Conservation (phyloP, 2,797 vertebrate species). For the Bovichtus variegatus region DNA sequence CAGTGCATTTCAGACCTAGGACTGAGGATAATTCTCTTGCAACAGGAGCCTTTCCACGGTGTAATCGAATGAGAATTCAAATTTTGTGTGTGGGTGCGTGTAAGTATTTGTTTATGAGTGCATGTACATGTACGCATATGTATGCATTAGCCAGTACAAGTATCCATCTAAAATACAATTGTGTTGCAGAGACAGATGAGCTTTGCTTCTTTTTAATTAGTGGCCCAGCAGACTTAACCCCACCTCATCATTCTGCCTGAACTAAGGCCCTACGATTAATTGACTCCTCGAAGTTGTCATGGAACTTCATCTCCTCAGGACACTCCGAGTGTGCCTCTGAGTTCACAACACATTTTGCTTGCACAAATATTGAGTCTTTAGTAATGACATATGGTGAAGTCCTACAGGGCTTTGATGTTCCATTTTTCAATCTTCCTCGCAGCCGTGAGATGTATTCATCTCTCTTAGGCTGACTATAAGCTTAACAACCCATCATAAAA, state of each 20-base stretch:
- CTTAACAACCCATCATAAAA: slow-evolving; percentile 67
- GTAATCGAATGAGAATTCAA: slow-evolving; percentile 49
- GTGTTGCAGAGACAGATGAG: slow-evolving; percentile 63
- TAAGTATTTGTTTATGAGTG: slow-evolving; percentile 3
- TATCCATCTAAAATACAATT: slow-evolving; percentile 60
- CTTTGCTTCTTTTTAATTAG: slow-evolving; percentile 85
- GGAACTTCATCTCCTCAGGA: slow-evolving; percentile 78
- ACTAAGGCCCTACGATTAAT: slow-evolving; percentile 79
- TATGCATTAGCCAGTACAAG: slow-evolving; percentile 28
- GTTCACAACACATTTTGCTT: slow-evolving; percentile 72
- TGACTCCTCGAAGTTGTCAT: slow-evolving; percentile 80
- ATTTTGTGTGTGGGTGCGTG: slow-evolving; percentile 13
- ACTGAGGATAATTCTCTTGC: not conserved
- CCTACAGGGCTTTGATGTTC: slow-evolving; percentile 63
- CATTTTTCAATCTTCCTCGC: slow-evolving; percentile 57
- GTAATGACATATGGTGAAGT: slow-evolving; percentile 62
- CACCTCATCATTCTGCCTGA: slow-evolving; percentile 79
- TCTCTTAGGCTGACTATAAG: slow-evolving; percentile 46
- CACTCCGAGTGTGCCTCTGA: slow-evolving; percentile 53
- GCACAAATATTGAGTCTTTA: slow-evolving; percentile 77
- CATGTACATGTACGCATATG: not conserved
- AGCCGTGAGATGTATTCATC: slow-evolving; percentile 54
- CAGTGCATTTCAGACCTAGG: slow-evolving; percentile 8
- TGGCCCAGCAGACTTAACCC: slow-evolving; percentile 80
- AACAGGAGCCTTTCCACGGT: slow-evolving; percentile 22